Evolutionary conservation across 2,888 invertebrate genomes (phyloP).

Genomic region (Maniola hyperantus): DNA sequence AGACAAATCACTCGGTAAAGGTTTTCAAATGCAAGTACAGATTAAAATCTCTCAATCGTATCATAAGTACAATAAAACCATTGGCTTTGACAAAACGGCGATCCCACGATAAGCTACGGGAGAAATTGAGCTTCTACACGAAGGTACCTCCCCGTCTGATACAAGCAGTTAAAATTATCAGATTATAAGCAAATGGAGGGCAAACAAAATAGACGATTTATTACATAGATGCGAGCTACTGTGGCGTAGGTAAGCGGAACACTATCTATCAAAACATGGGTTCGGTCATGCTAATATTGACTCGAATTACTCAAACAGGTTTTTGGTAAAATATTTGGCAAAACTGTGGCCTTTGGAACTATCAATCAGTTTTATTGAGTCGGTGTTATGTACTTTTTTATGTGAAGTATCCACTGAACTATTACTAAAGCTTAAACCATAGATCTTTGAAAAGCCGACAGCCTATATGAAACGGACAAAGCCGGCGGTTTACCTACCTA

Average conservation of each 20-base stretch:
- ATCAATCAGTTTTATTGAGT: conserved; percentile 40
- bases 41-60: conserved; percentile 17
- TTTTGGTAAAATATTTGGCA: conserved; percentile 35
- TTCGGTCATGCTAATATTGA: conserved; percentile 42
- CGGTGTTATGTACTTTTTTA: conserved; percentile 7
- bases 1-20: too few relatives aligned
- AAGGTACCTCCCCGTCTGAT: conserved; percentile 43
- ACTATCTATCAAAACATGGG: conserved; percentile 37
- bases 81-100: conserved; percentile 36
- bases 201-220: conserved; percentile 50
- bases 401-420: too few relatives aligned
- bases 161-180: conserved; percentile 51
- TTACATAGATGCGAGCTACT: conserved; percentile 29
- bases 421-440: too few relatives aligned
- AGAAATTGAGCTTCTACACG: conserved; percentile 63
- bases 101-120: conserved; percentile 56
- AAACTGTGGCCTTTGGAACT: conserved; percentile 23
- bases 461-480: too few relatives aligned
- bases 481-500: too few relatives aligned
- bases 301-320: conserved; percentile 23
- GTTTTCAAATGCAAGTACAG: background rate
- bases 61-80: conserved; percentile 10
- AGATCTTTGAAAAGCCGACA: too few relatives aligned
- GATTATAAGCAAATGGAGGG: conserved; percentile 49
- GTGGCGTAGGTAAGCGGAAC: conserved; percentile 21